Base-by-base conservation (phyloP, 2,888 invertebrate genomes). In the Melieria picta region DNA sequence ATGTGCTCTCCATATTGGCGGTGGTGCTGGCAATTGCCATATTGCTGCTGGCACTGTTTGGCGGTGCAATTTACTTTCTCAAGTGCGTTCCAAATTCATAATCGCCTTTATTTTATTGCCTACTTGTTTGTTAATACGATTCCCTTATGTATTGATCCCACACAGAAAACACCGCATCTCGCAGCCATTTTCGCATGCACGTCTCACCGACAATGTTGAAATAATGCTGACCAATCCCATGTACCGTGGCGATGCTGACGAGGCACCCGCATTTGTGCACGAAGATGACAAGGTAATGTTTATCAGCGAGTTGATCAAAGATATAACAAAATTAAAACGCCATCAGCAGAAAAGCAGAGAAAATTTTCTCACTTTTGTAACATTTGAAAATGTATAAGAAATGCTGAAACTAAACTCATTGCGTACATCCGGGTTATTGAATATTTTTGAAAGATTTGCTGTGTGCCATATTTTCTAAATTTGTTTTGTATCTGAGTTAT, bases 141-240 rank as follows among this genome's bases (percentile, higher is more conserved):
- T 58, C 42, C 9, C 4, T 13, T 52, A n/a, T 4, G 30, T 55
- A 5, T 61, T 65, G 50, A 65, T 56, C 42, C 16, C 73, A 65
- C 79, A 4, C 82, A 91, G 91, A 75, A 87, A 85, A 83, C 82
- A 86, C 78, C 84, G 86, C 77, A 86, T 86, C 80, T 89, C 91
- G 4, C 88, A 89, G 77, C 90, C 92, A 65, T 94, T 94, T 84
- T 91, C 91, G 78, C 95, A 95, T 88, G 92, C 93, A 73, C 89
- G 94, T 10, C 91, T 95, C 81, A 90, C 93, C 72, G 94, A 95
- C 87, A 94, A 93, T 87, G 93, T 95, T 82, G 95, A 94, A 89
- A 93, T 93, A 81, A 84, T 84, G 84, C 78, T 84, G 0, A 92
- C 89, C 83, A 95, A 95, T 89, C 95, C 95, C 46, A 94, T 95